These are phyloP conservation scores for Ceramica pisi DNA, from an alignment of 2,888 invertebrate genomes.

Conservation along the genomic window DNA sequence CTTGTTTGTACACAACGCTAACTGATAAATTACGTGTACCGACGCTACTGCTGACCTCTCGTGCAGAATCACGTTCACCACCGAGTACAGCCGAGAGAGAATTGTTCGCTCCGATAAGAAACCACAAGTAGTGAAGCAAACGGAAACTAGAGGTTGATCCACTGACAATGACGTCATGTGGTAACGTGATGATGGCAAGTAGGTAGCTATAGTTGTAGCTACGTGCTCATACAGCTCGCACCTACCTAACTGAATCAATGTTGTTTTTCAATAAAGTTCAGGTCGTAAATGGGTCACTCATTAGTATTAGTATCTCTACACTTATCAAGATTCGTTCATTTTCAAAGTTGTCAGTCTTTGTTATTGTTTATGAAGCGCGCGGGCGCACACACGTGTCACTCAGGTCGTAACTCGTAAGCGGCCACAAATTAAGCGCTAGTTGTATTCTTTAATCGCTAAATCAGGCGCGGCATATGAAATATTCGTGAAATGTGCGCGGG, in stretches of 20 bases:
- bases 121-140: slow-evolving; percentile 53
- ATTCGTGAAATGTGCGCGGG: slow-evolving; percentile 79
- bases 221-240: slow-evolving; percentile 5
- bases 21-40: slow-evolving; percentile 48
- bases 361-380: slow-evolving; percentile 52
- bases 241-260: slow-evolving; percentile 1
- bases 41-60: slow-evolving; percentile 48
- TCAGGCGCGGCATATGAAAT: slow-evolving; percentile 73
- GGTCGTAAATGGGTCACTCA: slow-evolving; percentile 14
- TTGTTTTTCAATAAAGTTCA: slow-evolving; percentile 27
- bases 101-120: slow-evolving; percentile 45
- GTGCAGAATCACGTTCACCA: slow-evolving; percentile 14
- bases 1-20: slow-evolving; percentile 50
- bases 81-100: slow-evolving; percentile 31
- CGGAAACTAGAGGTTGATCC: slow-evolving; percentile 48
- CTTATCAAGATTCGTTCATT: slow-evolving; percentile 13
- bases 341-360: slow-evolving; percentile 27
- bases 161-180: slow-evolving; percentile 60
- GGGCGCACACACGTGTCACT: slow-evolving; percentile 52
- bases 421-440: slow-evolving; percentile 19
- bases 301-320: slow-evolving; percentile 12
- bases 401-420: slow-evolving; percentile 15
- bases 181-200: slow-evolving; percentile 49
- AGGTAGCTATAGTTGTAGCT: slow-evolving; percentile 7
- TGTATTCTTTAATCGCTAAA: slow-evolving; percentile 70